Conservation (phyloP, 1,140 invertebrate species). For the Saccostrea echinata region DNA sequence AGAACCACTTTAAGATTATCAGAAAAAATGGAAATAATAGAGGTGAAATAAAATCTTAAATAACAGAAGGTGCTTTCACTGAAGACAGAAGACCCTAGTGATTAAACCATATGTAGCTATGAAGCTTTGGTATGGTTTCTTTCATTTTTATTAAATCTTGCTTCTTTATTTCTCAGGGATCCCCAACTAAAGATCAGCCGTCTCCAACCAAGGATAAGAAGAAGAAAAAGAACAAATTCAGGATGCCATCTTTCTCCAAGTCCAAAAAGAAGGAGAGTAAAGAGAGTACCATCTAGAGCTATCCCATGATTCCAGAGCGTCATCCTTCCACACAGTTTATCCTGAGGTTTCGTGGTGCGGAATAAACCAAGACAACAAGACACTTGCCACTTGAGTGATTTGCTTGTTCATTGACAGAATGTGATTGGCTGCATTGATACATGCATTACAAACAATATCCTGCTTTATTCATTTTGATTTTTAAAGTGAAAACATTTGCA, state of each 20-base stretch:
- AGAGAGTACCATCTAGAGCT: conserved; percentile 69
- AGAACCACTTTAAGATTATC: too few relatives aligned
- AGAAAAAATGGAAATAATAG: too few relatives aligned
- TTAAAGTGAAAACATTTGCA: conserved; percentile 11
- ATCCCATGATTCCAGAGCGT: not conserved
- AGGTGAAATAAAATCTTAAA: too few relatives aligned
- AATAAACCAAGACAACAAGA: not conserved
- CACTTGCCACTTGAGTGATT: conserved; percentile 2
- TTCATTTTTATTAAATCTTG: too few relatives aligned
- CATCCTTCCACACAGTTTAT: conserved; percentile 36
- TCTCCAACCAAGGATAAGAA: conserved; percentile 77
- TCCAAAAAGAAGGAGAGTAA: conserved; percentile 77
- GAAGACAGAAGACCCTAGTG: too few relatives aligned
- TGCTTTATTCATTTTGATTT: conserved; percentile 20
- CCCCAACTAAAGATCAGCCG: conserved; percentile 75
- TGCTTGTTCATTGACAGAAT: conserved; percentile 22
- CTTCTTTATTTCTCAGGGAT: conserved; percentile 66
- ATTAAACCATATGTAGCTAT: too few relatives aligned
- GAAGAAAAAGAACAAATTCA: conserved; percentile 79
- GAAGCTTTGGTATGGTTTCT: too few relatives aligned
- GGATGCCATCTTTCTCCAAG: conserved; percentile 79
- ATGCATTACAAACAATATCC: not conserved
- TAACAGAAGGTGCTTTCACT: too few relatives aligned
- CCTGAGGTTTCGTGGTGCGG: conserved; percentile 15
- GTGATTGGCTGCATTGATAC: not conserved